Evolutionary conservation across 1,140 invertebrate genomes (phyloP).

Genomic region (Leptoteleia sp.): DNA sequence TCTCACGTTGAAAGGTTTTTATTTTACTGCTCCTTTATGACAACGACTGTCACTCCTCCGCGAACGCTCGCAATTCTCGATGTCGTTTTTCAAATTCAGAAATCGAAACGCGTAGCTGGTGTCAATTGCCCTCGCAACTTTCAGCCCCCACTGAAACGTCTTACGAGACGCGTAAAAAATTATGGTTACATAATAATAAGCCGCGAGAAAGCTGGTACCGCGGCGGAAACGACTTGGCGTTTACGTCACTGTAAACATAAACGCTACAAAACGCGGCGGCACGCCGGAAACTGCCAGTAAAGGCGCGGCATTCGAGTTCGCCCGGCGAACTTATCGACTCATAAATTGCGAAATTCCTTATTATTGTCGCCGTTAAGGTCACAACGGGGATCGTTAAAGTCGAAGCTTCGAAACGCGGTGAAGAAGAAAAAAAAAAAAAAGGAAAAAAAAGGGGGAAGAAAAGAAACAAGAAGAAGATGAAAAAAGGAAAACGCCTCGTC

Average conservation of each 20-base stretch:
- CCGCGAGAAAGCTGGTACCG: constrained; percentile 59
- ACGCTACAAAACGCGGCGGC: constrained; percentile 60
- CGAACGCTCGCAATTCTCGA: too few relatives aligned
- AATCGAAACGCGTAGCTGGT: constrained; percentile 52
- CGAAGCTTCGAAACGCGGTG: constrained; percentile 43
- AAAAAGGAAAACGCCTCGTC: constrained; percentile 37
- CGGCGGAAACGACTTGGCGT: constrained; percentile 62
- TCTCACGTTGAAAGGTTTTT: too few relatives aligned
- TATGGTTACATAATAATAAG: constrained; percentile 79
- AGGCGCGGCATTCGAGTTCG: constrained; percentile 41
- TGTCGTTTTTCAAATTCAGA: too few relatives aligned
- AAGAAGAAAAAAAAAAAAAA: background rate
- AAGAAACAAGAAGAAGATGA: too few relatives aligned
- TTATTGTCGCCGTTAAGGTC: constrained; percentile 68
- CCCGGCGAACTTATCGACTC: constrained; percentile 67
- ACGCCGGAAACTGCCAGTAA: constrained; percentile 62
- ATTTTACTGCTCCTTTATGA: too few relatives aligned
- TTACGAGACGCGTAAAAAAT: constrained; percentile 76
- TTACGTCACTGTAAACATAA: constrained; percentile 73
- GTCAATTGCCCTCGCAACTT: constrained; percentile 42
- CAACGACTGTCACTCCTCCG: too few relatives aligned
- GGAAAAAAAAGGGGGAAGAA: too few relatives aligned
- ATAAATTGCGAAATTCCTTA: constrained; percentile 68
- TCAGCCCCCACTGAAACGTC: constrained; percentile 55
- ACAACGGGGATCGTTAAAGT: constrained; percentile 56